Conservation (phyloP, 2,888 invertebrate species). For the Mechanitis mazaeus region DNA sequence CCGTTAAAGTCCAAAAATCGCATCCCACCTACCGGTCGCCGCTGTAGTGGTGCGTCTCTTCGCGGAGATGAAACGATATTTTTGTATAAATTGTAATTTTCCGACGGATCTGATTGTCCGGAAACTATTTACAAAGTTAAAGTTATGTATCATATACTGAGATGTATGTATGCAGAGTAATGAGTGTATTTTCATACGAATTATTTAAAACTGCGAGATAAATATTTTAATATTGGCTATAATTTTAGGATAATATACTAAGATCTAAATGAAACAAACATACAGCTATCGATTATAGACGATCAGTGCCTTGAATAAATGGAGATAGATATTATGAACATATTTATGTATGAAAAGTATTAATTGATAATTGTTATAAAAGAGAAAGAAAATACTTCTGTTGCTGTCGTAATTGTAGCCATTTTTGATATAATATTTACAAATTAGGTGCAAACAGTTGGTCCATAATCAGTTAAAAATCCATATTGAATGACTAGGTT, state of each 20-base stretch:
- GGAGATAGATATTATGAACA: constrained; percentile 59
- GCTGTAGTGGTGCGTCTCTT: constrained; percentile 24
- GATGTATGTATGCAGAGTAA: constrained; percentile 69
- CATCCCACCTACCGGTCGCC: constrained; percentile 60
- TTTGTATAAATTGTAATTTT: constrained; percentile 67
- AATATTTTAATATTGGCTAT: constrained; percentile 75
- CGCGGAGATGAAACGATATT: constrained; percentile 51
- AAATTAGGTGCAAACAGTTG: constrained; percentile 36
- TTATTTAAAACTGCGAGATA: constrained; percentile 64
- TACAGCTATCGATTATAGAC: constrained; percentile 66
- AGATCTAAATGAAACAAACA: constrained; percentile 59
- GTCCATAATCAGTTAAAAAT: constrained; percentile 58
- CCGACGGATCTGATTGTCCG: constrained; percentile 47
- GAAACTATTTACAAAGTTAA: constrained; percentile 66
- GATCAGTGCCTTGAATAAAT: constrained; percentile 70
- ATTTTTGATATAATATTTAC: constrained; percentile 26
- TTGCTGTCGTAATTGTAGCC: constrained; percentile 24
- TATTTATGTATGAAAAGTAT: constrained; percentile 58
- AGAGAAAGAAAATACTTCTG: constrained; percentile 24
- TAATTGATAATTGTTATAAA: constrained; percentile 33
- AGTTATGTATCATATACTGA: constrained; percentile 61
- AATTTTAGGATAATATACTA: constrained; percentile 64
- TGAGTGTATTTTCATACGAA: constrained; percentile 73
- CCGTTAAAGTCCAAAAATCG: constrained; percentile 57
- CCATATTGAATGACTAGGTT: constrained; percentile 69